Evolutionary conservation across 2,113 vertebrate species (phyloP).

Genomic region (Alethe diademata): DNA sequence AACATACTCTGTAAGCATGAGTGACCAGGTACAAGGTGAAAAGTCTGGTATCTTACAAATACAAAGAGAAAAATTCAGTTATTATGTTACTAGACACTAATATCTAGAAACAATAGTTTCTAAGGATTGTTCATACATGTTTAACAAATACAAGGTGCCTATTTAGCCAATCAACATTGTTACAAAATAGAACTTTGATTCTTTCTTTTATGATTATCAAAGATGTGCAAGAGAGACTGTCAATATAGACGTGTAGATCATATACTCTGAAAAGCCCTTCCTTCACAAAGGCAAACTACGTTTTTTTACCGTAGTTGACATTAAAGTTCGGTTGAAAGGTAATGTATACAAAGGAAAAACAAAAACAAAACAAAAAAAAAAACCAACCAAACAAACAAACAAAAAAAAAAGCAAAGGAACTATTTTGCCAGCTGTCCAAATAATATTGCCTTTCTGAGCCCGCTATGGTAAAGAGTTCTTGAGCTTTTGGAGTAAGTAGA

Average conservation of each 20-base stretch:
- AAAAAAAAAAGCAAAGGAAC: neutral
- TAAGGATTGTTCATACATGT: neutral
- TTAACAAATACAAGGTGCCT: neutral
- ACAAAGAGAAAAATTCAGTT: neutral
- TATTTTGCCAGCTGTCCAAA: neutral
- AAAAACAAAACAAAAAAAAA: neutral
- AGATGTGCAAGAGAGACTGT: neutral
- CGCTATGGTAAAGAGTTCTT: neutral
- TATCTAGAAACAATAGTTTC: neutral
- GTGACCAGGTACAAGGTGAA: neutral
- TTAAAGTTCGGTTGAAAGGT: neutral
- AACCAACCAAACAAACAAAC: neutral
- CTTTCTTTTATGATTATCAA: neutral
- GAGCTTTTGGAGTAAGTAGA: neutral
- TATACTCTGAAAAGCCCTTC: neutral
- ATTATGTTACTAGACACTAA: neutral
- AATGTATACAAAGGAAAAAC: neutral
- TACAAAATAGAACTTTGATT: neutral
- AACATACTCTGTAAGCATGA: neutral
- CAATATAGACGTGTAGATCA: neutral
- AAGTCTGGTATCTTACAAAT: neutral
- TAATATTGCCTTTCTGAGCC: neutral
- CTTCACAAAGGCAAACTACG: neutral
- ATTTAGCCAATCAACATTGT: neutral
- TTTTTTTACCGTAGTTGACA: neutral